These are phyloP conservation scores for Lepidotrigona ventralis DNA, from an alignment of 1,140 invertebrate species.

Conservation along the genomic window DNA sequence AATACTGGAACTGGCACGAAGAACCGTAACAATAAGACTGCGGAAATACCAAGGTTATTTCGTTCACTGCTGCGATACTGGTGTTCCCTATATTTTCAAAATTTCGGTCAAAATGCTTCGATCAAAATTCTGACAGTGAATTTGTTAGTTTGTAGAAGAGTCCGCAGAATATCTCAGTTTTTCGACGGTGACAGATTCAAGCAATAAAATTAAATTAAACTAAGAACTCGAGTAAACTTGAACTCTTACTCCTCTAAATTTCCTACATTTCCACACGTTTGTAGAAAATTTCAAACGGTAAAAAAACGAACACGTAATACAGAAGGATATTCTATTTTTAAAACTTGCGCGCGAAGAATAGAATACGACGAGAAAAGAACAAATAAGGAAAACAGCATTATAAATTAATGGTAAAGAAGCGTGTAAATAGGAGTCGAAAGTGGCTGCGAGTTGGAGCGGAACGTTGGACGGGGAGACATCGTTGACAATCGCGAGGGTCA, in stretches of 20 bases:
- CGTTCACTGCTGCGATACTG: background rate
- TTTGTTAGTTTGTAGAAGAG: background rate
- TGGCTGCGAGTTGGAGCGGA: background rate
- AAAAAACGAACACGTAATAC: too few species aligned
- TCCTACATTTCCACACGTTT: too few species aligned
- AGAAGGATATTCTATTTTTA: too few species aligned
- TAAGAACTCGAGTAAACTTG: too few species aligned
- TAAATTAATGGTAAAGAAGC: conserved; percentile 12
- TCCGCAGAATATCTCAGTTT: too few species aligned
- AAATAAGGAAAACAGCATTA: background rate
- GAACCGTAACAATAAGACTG: background rate
- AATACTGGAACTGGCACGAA: background rate
- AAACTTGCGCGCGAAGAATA: background rate
- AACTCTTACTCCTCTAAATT: too few species aligned
- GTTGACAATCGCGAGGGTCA: conserved; percentile 28
- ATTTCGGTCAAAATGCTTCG: background rate
- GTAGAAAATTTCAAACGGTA: too few species aligned
- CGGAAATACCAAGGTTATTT: background rate
- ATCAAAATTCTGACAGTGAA: background rate
- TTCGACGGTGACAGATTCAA: too few species aligned
- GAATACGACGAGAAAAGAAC: background rate
- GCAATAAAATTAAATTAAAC: too few species aligned
- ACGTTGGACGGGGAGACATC: background rate
- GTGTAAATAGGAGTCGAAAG: background rate
- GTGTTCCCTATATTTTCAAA: background rate